Percentiles rank a stretch among this genome's conserved stretches.
Evolutionary conservation across 2,888 invertebrate species (phyloP).

Genomic region (Xanthorhoe spadicearia): DNA sequence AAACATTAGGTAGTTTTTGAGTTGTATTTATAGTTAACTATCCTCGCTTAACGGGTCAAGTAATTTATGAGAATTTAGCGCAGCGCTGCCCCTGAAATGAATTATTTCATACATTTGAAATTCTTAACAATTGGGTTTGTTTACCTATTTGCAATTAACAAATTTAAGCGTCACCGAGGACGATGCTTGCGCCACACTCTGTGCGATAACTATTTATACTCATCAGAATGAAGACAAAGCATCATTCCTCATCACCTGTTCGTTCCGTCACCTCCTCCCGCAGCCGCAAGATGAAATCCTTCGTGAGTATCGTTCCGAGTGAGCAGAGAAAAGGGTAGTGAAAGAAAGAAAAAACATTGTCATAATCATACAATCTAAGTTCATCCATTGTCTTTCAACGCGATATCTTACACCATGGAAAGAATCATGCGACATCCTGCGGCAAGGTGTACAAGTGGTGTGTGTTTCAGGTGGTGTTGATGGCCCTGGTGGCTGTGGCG

Average conservation of each 20-base stretch:
- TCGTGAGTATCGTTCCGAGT: constrained; percentile 55
- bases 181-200: constrained; percentile 28
- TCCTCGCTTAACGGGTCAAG: too few species aligned
- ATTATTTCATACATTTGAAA: too few species aligned
- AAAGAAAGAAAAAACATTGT: too few species aligned
- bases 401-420: too few species aligned
- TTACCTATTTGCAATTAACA: background rate
- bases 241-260: constrained; percentile 28
- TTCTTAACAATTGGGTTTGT: too few species aligned
- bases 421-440: too few species aligned
- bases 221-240: constrained; percentile 8
- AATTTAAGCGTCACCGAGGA: constrained; percentile 25
- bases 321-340: background rate
- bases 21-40: too few species aligned
- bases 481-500: constrained; percentile 41
- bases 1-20: too few species aligned
- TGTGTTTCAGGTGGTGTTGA: constrained; percentile 45
- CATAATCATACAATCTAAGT: too few species aligned
- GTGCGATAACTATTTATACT: constrained; percentile 26
- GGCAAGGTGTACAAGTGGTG: background rate
- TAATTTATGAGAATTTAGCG: too few species aligned
- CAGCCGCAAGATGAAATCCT: constrained; percentile 55
- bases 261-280: constrained; percentile 9
- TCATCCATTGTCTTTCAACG: too few species aligned
- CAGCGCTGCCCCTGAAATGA: too few species aligned